phyloP scores from a whole-genome alignment of 2,113 vertebrate genomes.

The Chaetura pelagica region DNA sequence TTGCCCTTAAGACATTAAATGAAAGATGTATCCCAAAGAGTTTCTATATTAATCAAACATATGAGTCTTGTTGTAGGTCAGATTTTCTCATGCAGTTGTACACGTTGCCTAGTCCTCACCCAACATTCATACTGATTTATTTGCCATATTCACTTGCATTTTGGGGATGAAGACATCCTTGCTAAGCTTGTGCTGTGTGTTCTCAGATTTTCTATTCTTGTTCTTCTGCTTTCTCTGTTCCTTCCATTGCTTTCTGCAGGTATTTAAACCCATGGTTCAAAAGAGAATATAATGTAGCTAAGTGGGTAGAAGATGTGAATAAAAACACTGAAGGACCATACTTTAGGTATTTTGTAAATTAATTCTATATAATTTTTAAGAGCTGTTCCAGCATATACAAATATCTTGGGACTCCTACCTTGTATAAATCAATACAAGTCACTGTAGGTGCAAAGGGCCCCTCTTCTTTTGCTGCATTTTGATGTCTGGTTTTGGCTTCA shows the following conservation, averaged over 20 bases:
- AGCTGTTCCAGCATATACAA: constrained; percentile 76
- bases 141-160: constrained; percentile 82
- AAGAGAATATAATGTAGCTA: constrained; percentile 99
- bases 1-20: constrained; percentile 3
- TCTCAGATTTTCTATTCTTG: constrained; percentile 92
- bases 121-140: constrained; percentile 73
- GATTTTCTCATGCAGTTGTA: constrained; percentile 69
- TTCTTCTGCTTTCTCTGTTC: constrained; percentile 90
- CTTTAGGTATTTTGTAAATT: constrained; percentile 96
- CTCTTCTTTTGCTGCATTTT: constrained; percentile 80
- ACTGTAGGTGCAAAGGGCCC: constrained; percentile 71
- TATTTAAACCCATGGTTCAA: constrained; percentile 99
- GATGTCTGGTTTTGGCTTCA: constrained; percentile 74
- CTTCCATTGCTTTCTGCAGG: constrained; percentile 94
- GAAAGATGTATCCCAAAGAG: not conserved
- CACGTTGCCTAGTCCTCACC: constrained; percentile 73
- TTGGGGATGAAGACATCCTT: constrained; percentile 86
- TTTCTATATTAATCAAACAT: constrained; percentile 20
- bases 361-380: constrained; percentile 81
- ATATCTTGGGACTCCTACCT: constrained; percentile 72
- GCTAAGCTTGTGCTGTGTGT: constrained; percentile 91
- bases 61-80: constrained; percentile 31
- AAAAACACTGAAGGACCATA: constrained; percentile 99
- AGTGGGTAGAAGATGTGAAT: constrained; percentile 99
- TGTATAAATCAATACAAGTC: constrained; percentile 82